Conservation (phyloP, 2,888 invertebrate species). For the Pseudococcus jackbeardsleyi region DNA sequence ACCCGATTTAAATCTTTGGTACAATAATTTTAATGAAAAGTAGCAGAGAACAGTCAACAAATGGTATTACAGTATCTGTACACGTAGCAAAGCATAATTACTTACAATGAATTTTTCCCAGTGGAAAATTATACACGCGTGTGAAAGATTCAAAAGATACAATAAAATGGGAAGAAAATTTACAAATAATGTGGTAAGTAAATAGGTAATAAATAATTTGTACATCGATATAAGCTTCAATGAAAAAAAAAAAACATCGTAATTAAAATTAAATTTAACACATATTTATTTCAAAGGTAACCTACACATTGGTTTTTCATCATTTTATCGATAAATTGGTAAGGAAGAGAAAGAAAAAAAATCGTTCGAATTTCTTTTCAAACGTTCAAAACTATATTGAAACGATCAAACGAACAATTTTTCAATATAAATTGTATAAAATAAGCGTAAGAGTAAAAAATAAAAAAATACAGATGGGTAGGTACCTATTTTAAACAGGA, state of each 20-base stretch:
- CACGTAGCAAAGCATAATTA: conserved; percentile 21
- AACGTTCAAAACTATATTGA: background rate
- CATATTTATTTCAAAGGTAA: background rate
- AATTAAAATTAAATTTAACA: background rate
- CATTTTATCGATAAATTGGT: background rate
- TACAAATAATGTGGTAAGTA: background rate
- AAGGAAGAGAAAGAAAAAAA: background rate
- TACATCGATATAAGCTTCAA: conserved; percentile 19
- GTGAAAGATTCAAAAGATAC: conserved; percentile 18
- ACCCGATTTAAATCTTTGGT: background rate
- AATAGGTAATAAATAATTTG: background rate
- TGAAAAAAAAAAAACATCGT: background rate
- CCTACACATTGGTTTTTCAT: conserved; percentile 10
- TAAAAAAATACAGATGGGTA: background rate
- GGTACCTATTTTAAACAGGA: background rate
- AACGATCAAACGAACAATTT: background rate
- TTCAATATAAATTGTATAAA: background rate
- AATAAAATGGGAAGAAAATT: conserved; percentile 4
- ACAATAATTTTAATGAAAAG: conserved; percentile 40
- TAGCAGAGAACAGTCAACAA: conserved; percentile 30
- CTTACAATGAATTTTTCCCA: background rate
- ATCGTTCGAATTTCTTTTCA: background rate
- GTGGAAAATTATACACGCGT: background rate
- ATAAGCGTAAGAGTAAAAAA: conserved; percentile 2
- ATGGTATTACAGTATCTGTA: background rate